Conservation (phyloP, 2,113 vertebrate genomes). For the Percina caprodes region DNA sequence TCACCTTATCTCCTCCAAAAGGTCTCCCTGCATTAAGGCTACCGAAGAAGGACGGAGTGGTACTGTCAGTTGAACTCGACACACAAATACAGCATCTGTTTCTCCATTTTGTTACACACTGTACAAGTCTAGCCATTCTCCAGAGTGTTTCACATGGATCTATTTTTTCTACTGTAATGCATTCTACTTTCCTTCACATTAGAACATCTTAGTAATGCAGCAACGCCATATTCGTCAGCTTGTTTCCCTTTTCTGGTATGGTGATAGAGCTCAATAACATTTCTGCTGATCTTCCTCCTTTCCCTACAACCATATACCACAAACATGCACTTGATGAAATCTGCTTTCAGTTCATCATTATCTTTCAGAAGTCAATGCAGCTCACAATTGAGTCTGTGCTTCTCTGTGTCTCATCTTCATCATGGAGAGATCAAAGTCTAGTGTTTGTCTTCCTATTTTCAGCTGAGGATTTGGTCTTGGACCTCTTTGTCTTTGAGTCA, state of each 20-base stretch:
- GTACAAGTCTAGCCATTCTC: not conserved
- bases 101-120: not conserved
- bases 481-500: not conserved
- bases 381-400: too few species aligned
- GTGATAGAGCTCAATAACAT: not conserved
- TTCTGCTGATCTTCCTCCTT: not conserved
- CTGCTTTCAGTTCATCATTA: not conserved
- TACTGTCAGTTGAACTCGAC: constrained; percentile 19
- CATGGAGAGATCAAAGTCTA: not conserved
- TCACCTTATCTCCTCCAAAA: constrained; percentile 23
- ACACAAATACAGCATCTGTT: not conserved
- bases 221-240: not conserved
- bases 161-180: not conserved
- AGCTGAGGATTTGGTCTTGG: not conserved
- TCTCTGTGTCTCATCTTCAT: not conserved
- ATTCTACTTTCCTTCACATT: not conserved
- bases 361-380: constrained; percentile 1
- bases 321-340: not conserved
- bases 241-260: not conserved
- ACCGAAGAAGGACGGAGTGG: not conserved
- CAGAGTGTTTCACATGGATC: not conserved
- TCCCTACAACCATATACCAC: not conserved
- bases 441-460: not conserved
- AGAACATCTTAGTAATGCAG: not conserved
- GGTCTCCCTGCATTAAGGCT: constrained; percentile 18